Evolutionary conservation across 2,797 vertebrate genomes (phyloP).

Genomic region (Zalophus californianus): DNA sequence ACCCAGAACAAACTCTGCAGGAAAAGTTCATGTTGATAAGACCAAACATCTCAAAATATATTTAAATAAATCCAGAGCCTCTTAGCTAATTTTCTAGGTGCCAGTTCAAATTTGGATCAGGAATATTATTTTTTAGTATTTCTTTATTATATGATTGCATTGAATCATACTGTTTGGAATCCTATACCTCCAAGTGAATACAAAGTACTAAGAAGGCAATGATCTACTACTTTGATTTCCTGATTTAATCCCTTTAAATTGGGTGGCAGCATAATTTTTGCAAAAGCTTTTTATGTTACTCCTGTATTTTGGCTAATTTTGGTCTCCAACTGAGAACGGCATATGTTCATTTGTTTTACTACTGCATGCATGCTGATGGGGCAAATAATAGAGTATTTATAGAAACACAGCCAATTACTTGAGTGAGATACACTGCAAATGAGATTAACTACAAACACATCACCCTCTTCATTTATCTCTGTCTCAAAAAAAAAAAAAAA

Average conservation of each 20-base stretch:
- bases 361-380: background rate
- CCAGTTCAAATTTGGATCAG: background rate
- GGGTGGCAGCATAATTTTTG: background rate
- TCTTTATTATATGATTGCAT: background rate
- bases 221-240: background rate
- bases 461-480: background rate
- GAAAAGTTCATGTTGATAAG: slow-evolving; percentile 33
- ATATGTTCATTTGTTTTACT: slow-evolving; percentile 26
- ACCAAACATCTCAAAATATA: background rate
- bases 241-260: slow-evolving; percentile 29
- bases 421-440: background rate
- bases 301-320: slow-evolving; percentile 57
- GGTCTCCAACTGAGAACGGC: background rate
- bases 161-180: background rate
- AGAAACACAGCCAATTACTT: slow-evolving; percentile 37
- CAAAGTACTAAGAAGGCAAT: background rate
- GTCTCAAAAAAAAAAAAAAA: background rate
- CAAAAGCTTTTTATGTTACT: slow-evolving; percentile 29
- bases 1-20: background rate
- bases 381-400: background rate
- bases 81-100: background rate
- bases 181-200: background rate
- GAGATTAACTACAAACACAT: slow-evolving; percentile 16
- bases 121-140: background rate
- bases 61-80: slow-evolving; percentile 1